Percentiles rank a stretch among this genome's conserved stretches.
Evolutionary conservation across 2,888 invertebrate genomes (phyloP).

Genomic region (Eupithecia exiguata): DNA sequence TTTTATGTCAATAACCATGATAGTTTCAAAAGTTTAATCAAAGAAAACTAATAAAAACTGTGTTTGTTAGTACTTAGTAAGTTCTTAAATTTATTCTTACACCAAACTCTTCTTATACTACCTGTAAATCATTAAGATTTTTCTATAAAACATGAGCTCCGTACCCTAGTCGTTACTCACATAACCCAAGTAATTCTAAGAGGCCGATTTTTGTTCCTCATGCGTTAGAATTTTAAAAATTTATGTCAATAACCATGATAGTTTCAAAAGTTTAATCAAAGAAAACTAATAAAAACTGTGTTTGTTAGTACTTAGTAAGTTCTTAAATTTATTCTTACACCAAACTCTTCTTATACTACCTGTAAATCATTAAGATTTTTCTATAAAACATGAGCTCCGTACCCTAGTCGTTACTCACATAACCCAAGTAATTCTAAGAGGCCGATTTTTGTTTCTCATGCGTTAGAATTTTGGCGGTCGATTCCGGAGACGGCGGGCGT

Average conservation of each 20-base stretch:
- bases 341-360: neutral
- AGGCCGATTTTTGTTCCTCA: constrained; percentile 41
- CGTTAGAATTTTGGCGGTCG: constrained; percentile 76
- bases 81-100: neutral
- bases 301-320: neutral
- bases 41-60: neutral
- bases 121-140: neutral
- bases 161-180: constrained; percentile 18
- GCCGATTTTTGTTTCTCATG: constrained; percentile 43
- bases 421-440: constrained; percentile 31
- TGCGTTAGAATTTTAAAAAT: constrained; percentile 63
- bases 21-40: neutral
- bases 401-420: constrained; percentile 23
- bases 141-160: neutral
- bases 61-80: too few relatives aligned
- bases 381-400: neutral
- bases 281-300: neutral
- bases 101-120: neutral
- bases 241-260: too few relatives aligned
- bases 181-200: constrained; percentile 31
- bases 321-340: neutral
- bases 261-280: neutral
- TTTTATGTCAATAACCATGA: too few relatives aligned
- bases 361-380: neutral
- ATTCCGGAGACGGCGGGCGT: constrained; percentile 63